Evolutionary conservation across 2,888 invertebrate genomes (phyloP).

Genomic region (Chydorus sphaericus): DNA sequence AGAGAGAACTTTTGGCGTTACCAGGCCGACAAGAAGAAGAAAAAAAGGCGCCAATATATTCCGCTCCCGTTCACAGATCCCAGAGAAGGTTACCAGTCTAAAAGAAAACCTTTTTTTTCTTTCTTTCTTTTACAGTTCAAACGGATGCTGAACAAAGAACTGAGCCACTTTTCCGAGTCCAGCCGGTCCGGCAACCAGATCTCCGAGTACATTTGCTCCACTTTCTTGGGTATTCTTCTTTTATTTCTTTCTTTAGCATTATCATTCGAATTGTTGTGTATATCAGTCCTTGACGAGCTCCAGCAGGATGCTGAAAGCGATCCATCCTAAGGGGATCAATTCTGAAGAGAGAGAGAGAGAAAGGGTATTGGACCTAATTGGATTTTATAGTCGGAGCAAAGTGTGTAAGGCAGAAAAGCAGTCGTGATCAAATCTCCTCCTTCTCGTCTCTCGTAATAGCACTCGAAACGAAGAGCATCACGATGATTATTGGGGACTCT

Average conservation of each 20-base stretch:
- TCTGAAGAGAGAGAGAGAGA: too few relatives aligned
- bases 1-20: too few relatives aligned
- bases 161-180: conserved; percentile 97
- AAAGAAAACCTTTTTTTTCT: conserved; percentile 5
- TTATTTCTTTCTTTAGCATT: background rate
- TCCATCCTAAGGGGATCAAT: too few relatives aligned
- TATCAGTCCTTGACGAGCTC: background rate
- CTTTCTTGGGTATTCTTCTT: conserved; percentile 70
- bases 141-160: conserved; percentile 97
- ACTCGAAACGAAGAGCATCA: too few relatives aligned
- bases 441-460: too few relatives aligned
- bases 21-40: background rate
- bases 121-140: conserved; percentile 68
- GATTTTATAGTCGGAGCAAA: too few relatives aligned
- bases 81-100: background rate
- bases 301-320: background rate
- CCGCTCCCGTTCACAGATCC: background rate
- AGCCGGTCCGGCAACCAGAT: conserved; percentile 99
- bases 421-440: too few relatives aligned
- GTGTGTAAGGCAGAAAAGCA: too few relatives aligned
- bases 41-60: background rate
- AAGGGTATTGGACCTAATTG: too few relatives aligned
- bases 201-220: conserved; percentile 97
- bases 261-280: background rate
- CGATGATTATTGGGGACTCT: too few relatives aligned